Base-by-base conservation (phyloP, 2,113 vertebrate genomes). In the Mus spicilegus region DNA sequence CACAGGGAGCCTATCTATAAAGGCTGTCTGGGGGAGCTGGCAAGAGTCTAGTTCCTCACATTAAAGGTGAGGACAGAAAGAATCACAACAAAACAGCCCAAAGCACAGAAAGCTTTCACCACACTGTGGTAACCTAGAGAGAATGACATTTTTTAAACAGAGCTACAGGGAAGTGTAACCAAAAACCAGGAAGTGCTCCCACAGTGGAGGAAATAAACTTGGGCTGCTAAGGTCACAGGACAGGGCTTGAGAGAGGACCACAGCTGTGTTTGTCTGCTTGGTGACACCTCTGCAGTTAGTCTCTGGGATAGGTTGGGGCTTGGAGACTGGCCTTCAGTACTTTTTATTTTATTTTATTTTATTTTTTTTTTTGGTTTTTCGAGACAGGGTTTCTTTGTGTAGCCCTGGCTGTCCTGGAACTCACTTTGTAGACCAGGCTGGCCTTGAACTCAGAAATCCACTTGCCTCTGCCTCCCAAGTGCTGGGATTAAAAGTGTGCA, bases 1-100 rank as follows among this genome's bases (percentile, higher is more conserved):
- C 3, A 12, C 33, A 3, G 1, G 26, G 36, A 3, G 36, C 30
- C 4, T 1, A 24, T 33, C 8, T 26, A 58, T 3, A 39, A 54
- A 39, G 33, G 24, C 16, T 3, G 24, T 3, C 33, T 51, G 17
- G 16, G 7, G n/a, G 28, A 28, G n/a, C 19, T 10, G 36, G 28
- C 61, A 22, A 56, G 9, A 28, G 13, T 58, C 28, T 12, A 9
- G 13, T 5, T 26, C 73, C 82, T 28, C 61, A 58, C 49, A 7
- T 4, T 7, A 8, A 51, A 46, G 61, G n/a, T 11, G 26, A 11
- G 56, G 24, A 81, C 58, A 24, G n/a, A 36, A 75, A 24, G 6
- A 61, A 46, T 36, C 30, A 67, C 9, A 12, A 16, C 10, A 28
- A 49, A 78, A 69, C 8, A 14, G 17, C 17, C 13, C 72, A 67